Conservation (phyloP, 2,888 invertebrate species). For the Lochmaea capreae region DNA sequence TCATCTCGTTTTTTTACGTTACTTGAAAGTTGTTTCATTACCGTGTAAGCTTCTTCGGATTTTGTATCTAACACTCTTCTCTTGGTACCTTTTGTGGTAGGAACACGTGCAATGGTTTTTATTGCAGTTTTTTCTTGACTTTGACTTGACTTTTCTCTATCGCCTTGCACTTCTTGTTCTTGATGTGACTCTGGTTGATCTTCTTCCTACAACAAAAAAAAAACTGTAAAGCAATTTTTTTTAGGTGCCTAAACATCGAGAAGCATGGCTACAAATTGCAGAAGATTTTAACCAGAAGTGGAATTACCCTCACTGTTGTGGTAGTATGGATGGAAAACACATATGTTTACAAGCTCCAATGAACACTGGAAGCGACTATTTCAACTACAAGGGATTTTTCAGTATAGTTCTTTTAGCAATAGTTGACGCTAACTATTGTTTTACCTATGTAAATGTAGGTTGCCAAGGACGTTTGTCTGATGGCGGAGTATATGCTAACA, state of each 20-base stretch:
- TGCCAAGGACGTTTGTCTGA: constrained; percentile 24
- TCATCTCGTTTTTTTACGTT: constrained; percentile 42
- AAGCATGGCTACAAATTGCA: not conserved
- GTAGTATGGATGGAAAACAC: constrained; percentile 35
- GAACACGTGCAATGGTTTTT: no score
- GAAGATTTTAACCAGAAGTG: no score
- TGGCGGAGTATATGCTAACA: no score
- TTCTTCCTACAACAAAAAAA: no score
- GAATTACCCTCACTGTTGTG: constrained; percentile 31
- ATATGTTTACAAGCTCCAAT: no score
- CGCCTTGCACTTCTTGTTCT: no score
- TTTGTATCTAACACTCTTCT: constrained; percentile 37
- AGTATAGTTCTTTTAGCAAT: constrained; percentile 31
- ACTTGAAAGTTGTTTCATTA: constrained; percentile 38
- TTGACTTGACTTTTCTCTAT: no score
- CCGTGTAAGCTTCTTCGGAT: constrained; percentile 41
- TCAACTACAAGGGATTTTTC: constrained; percentile 36
- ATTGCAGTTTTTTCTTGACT: no score
- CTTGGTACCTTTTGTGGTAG: no score
- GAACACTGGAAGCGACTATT: constrained; percentile 34
- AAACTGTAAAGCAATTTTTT: no score
- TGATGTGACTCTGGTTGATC: no score
- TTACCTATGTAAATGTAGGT: constrained; percentile 23
- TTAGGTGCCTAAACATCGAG: not conserved
- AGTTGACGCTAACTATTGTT: constrained; percentile 24